These are phyloP conservation scores for Brachypodius melanocephalos DNA, from an alignment of 2,113 vertebrate species.

Conservation along the genomic window DNA sequence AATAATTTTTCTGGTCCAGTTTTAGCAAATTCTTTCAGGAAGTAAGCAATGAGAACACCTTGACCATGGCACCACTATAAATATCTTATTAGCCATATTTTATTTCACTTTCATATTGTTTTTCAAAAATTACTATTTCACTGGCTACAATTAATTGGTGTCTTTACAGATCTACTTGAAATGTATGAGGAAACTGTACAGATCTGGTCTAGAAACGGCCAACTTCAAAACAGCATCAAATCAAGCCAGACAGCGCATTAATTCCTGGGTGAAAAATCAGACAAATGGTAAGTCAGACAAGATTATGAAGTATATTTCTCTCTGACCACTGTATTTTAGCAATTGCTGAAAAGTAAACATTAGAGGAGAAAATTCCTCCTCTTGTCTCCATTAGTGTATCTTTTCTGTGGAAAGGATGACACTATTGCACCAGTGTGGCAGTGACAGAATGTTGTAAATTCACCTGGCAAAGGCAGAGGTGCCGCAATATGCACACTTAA, in stretches of 20 bases:
- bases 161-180: slow-evolving; percentile 78
- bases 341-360: neutral
- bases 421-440: neutral
- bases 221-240: slow-evolving; percentile 82
- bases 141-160: neutral
- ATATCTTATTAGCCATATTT: neutral
- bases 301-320: neutral
- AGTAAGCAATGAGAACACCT: neutral
- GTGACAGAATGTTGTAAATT: neutral
- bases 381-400: neutral
- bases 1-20: neutral
- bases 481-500: neutral
- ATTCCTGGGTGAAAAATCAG: slow-evolving; percentile 85
- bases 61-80: neutral
- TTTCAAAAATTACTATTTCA: neutral
- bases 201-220: slow-evolving; percentile 78
- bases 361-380: neutral
- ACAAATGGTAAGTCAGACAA: slow-evolving; percentile 76
- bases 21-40: neutral
- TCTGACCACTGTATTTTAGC: neutral
- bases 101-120: neutral
- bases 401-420: neutral
- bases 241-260: slow-evolving; percentile 80
- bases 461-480: neutral
- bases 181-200: slow-evolving; percentile 81